phyloP scores from a whole-genome alignment of 2,888 invertebrate genomes.

The Leucophora obtusa region DNA sequence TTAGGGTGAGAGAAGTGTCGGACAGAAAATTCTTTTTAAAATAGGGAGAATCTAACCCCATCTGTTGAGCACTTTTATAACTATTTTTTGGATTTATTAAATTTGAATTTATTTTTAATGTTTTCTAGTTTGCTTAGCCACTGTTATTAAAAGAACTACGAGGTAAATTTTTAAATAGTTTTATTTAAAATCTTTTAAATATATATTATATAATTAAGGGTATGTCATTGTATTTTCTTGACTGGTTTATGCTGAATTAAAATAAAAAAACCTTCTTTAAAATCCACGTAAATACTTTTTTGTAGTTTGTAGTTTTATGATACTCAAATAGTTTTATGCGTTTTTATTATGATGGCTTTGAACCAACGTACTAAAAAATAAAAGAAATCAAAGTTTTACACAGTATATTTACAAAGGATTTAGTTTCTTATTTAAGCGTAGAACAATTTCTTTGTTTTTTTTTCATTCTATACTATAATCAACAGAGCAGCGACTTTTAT shows the following conservation, averaged over 20 bases:
- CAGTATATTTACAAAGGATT: conserved; percentile 53
- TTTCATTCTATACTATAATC: conserved; percentile 15
- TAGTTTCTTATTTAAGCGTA: conserved; percentile 53
- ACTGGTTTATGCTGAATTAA: conserved; percentile 72
- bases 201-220: too few species aligned
- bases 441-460: conserved; percentile 17
- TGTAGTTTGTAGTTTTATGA: conserved; percentile 29
- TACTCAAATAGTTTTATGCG: conserved; percentile 58
- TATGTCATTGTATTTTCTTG: background rate
- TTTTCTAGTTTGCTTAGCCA: too few species aligned
- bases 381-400: background rate
- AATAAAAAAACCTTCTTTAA: background rate
- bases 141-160: too few species aligned
- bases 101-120: too few species aligned
- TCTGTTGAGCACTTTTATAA: too few species aligned
- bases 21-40: too few species aligned
- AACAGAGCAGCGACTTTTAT: too few species aligned
- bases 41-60: too few species aligned
- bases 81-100: too few species aligned
- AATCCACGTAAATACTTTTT: conserved; percentile 39
- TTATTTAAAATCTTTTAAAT: too few species aligned
- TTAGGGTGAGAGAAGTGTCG: too few species aligned
- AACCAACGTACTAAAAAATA: background rate
- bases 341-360: conserved; percentile 18
- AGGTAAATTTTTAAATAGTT: too few species aligned